phyloP scores from a whole-genome alignment of 2,113 vertebrate genomes.

The Pontoporia blainvillei region DNA sequence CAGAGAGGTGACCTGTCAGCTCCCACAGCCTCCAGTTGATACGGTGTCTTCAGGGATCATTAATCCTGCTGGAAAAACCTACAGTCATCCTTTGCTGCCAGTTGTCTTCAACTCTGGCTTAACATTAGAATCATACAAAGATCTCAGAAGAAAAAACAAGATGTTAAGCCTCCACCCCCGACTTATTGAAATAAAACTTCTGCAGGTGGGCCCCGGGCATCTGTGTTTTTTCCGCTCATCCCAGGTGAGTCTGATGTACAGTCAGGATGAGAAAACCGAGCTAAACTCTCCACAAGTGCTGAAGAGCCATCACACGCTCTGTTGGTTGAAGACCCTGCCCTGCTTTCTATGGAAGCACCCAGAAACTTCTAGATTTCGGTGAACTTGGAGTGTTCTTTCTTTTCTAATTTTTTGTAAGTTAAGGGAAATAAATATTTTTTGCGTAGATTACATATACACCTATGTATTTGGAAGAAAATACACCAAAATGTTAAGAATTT shows the following conservation, averaged over 20 bases:
- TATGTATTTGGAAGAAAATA: background rate
- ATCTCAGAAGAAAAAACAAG: background rate
- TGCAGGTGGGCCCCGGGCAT: background rate
- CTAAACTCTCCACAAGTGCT: rapidly evolving
- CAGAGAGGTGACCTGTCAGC: background rate
- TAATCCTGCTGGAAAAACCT: background rate
- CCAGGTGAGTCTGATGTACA: background rate
- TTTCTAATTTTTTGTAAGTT: background rate
- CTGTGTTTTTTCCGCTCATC: background rate
- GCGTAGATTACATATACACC: background rate
- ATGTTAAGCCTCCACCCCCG: background rate
- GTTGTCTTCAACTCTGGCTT: background rate
- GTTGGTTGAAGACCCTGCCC: no score
- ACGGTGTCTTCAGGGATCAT: rapidly evolving
- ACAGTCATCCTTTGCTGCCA: background rate
- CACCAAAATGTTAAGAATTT: background rate
- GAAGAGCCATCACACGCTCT: background rate
- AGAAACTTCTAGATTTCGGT: background rate
- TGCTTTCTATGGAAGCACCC: rapidly evolving
- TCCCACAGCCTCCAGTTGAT: background rate
- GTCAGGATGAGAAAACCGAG: background rate
- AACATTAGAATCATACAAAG: background rate
- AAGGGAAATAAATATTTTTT: background rate
- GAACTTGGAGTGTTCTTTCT: background rate
- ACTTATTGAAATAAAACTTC: background rate